Evolutionary conservation across 2,888 invertebrate genomes (phyloP), one percentile per base, ranked within the genome.

Genomic region (Hoplodrina blanda): DNA sequence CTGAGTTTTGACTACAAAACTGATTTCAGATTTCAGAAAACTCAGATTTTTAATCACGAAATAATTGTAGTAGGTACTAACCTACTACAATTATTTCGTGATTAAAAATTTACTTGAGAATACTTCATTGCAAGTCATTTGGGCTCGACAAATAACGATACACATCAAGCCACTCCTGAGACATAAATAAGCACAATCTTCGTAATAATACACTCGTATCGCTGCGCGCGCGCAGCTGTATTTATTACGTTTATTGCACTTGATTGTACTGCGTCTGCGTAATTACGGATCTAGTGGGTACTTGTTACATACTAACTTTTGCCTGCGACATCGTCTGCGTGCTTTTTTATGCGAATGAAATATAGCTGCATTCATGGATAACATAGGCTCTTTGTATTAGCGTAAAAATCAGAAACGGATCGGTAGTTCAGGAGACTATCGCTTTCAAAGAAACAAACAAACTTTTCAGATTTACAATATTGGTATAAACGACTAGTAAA

Each of bases 211-310:
- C 59, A 44, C 55, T 61, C 30, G 67, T 33, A 63, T 46, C 46
- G 11, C 41, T 55, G 72, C 83, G 81, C 49, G 55, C 55, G 67
- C 81, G 81, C 81, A 83, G 74, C 69, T 80, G 74, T 63, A 60
- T 13, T 71, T 80, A 66, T 75, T 66, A 64, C 71, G 60, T 67
- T 80, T 71, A 83, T 81, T 83, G 71, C 67, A 59, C 59, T 64
- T 83, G 69, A 81, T 83, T 71, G 66, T 55, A 70, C 68, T 56
- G 54, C 33, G 65, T 41, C 67, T 55, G 67, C 33, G 56, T 80
- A 69, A 76, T 81, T 76, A 66, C 15, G 55, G 54, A 55, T 63
- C 33, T 44, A 15, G 53, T 37, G 30, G 37, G 50, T 33, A 61
- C 67, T 74, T 71, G 46, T 33, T 17, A 11, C 13, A 17, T 46